Base-by-base conservation (phyloP, 2,888 invertebrate species). In the Ectemnius continuus region DNA sequence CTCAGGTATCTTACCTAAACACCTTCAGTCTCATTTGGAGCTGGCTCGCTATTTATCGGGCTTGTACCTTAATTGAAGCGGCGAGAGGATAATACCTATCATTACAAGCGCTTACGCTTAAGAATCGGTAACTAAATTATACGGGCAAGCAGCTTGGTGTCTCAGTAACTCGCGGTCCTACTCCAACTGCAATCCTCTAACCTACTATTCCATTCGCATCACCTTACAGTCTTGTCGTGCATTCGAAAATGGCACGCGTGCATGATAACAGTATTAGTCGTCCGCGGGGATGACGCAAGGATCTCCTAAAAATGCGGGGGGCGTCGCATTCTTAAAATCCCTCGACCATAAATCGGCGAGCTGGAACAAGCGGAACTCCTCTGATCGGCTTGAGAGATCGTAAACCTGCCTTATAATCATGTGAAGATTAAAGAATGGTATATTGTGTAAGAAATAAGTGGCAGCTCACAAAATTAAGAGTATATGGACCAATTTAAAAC, bases 11-110 rank as follows among this genome's bases (percentile, higher is more conserved):
- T 66, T 18, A 18, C 45, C 59, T 6, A 16, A 13, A 36, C 36
- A 13, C 5, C 52, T 52, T 2, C n/a, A 52, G n/a, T 52, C 52
- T 52, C 52, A 52, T 52, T 52, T 48, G 48, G 20, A 48, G 48
- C 18, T 52, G 62, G 36, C 36, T 26, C 60, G 6, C 59, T 73
- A 75, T 76, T 76, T 75, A 76, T 76, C 76, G 67, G 63, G 71
- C 67, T 76, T 71, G 71, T 67, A 69, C 76, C 73, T 68, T 78
- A 78, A 78, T 78, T 67, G 78, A 76, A 74, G 66, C 67, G 70
- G 59, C 76, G 65, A 68, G 68, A 65, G 57, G 61, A 57, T 70
- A 76, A 79, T 68, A 74, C 73, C 78, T 72, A 76, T 76, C 69
- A 76, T 80, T 79, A 76, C 73, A 59, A 46, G 47, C 65, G 70